Evolutionary conservation across 2,888 invertebrate genomes (phyloP).

Genomic region (Diadromus collaris): DNA sequence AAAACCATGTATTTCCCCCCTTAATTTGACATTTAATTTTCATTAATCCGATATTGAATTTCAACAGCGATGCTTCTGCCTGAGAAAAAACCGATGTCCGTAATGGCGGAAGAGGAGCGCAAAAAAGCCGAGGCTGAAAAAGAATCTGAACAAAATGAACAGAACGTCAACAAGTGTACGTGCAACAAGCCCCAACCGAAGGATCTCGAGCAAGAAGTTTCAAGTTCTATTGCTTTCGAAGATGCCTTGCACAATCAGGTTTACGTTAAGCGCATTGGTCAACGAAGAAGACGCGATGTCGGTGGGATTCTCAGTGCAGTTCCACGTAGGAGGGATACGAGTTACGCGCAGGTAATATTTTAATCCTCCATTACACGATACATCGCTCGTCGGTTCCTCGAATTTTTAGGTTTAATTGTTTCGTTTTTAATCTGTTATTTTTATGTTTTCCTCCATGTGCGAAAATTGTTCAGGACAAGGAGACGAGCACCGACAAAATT

Average conservation of each 20-base stretch:
- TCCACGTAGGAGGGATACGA: conserved; percentile 45
- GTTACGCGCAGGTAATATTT: conserved; percentile 61
- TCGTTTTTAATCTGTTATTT: neutral
- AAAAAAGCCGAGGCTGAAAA: conserved; percentile 71
- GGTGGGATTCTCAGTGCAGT: conserved; percentile 50
- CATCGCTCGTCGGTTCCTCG: neutral
- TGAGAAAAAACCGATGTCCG: conserved; percentile 72
- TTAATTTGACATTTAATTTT: no score
- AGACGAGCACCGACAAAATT: conserved; percentile 58
- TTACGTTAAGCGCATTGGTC: conserved; percentile 81
- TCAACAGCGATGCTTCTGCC: conserved; percentile 73
- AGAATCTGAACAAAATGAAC: conserved; percentile 60
- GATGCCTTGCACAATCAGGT: conserved; percentile 91
- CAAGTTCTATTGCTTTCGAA: conserved; percentile 87
- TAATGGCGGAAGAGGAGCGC: conserved; percentile 73
- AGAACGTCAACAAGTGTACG: conserved; percentile 75
- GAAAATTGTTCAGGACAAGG: conserved; percentile 57
- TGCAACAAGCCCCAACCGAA: conserved; percentile 77
- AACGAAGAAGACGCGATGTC: conserved; percentile 68
- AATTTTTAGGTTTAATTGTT: neutral
- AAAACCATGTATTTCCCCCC: no score
- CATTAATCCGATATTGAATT: neutral
- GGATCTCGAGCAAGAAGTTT: conserved; percentile 83
- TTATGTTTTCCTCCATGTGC: conserved; percentile 17
- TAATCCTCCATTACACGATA: neutral